These are phyloP conservation scores for Mycetomoellerius zeteki DNA, from an alignment of 1,140 invertebrate species.

Conservation along the genomic window DNA sequence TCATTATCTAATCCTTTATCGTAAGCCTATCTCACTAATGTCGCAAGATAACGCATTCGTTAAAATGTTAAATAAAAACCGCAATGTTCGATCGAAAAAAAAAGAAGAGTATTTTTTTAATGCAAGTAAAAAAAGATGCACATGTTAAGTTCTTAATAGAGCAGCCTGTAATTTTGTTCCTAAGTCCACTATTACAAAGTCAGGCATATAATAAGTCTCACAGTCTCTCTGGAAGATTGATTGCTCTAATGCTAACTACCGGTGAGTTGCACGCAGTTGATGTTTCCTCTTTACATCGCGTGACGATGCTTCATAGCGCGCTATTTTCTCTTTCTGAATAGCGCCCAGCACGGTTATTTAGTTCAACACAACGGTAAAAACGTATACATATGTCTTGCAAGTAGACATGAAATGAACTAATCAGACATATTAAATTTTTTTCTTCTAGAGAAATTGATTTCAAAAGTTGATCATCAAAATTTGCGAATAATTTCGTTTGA, in stretches of 20 bases:
- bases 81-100: background rate
- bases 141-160: background rate
- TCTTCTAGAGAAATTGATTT: background rate
- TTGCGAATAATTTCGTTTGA: background rate
- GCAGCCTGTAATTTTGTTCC: background rate
- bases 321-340: conserved; percentile 42
- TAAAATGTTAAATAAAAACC: background rate
- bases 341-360: background rate
- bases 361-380: background rate
- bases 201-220: conserved; percentile 17
- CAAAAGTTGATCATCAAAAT: too few species aligned
- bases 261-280: conserved; percentile 2
- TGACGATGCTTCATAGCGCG: conserved; percentile 37
- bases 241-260: conserved; percentile 22
- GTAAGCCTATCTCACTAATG: background rate
- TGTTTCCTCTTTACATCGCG: conserved; percentile 49
- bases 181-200: background rate
- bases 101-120: background rate
- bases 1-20: background rate
- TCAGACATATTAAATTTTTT: background rate
- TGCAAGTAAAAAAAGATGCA: background rate
- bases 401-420: background rate
- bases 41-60: background rate
- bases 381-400: background rate
- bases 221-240: conserved; percentile 27